Evolutionary conservation across 2,888 invertebrate species (phyloP), one percentile per base, ranked within the genome.

Genomic region (Tetramorium bicarinatum): DNA sequence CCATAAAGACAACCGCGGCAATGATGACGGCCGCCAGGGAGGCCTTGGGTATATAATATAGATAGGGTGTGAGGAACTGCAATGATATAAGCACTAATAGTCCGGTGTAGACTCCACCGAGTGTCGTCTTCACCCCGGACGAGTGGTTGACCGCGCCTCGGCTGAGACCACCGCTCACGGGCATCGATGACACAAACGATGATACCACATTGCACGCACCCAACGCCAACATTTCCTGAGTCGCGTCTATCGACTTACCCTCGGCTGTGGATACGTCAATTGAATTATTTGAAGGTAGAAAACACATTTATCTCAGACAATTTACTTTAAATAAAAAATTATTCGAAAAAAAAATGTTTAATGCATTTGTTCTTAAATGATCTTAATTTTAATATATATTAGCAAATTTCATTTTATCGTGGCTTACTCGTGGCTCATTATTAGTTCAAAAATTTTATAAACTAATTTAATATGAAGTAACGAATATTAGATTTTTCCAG

Each of bases 11-110:
- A 6, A 97, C 97, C 38, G 97, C 97, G 47, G 97, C 96, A 69
- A 97, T 97, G 89, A 97, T 97, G 77, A 97, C 97, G 15, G 97
- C 96, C 9, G 97, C 97, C 62, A 97, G 94, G 0, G 96, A 96
- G 0, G 97, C 96, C 91, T 96, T 96, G 0, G 96, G 96, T 86
- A 96, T 96, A 92, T 95, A 96, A 83, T 95, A 96, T 88, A 97
- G 96, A 90, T 96, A 96, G 0, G 97, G 97, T 0, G 97, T 97
- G 87, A 97, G 95, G 87, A 96, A 96, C 95, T 96, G 96, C 41
- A 96, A 93, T 0, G 96, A 95, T 7, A 95, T 88, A 76, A 96
- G 95, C 15, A 96, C 96, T 56, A 96, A 93, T 52, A 95, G 93
- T 87, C 96, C 96, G 3, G 97, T 96, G 90, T 96, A 96, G 59